Base-by-base conservation (phyloP, 2,888 invertebrate genomes). In the Crematogaster levior region DNA sequence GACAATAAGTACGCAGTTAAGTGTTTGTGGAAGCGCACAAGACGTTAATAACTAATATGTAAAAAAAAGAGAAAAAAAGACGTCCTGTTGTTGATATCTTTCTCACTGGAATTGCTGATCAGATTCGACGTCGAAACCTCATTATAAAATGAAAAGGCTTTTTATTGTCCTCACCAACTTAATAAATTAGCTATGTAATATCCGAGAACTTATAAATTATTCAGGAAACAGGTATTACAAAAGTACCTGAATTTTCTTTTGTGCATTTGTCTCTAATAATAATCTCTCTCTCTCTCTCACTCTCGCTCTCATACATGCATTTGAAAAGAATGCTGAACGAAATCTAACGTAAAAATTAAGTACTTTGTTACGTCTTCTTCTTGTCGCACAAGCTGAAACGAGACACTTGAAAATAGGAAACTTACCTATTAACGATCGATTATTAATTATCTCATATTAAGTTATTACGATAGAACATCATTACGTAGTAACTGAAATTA, bases 401-500 rank as follows among this genome's bases (percentile, higher is more conserved):
- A 77, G 34, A 30, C 56, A 24, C 68, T 56, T 77, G 68, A 43
- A 77, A 77, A 73, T 74, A 72, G 60, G 61, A 83, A 84, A 77
- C 84, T 79, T 84, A 66, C 53, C 51, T 79, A 84, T 70, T 34
- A 34, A 43, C 37, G 68, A 63, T 72, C 58, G 18, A 68, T 82
- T n/a, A n/a, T n/a, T 70, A 53, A 77, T 68, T 56, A 83, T 61
- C 15, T 72, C 63, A 65, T 77, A 82, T 81, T 63, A 65, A 82
- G 84, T 88, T 83, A 82, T 88, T 82, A 80, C 51, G 56, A 60
- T 82, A 83, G 48, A 84, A 70, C 66, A 65, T 70, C 30, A 43
- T 63, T 83, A 46, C 48, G 80, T 82, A 82, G 77, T 82, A 84
- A 66, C 75, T 85, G 84, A 65, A 60, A 61, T 81, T 58, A 48